Conservation (phyloP, 2,888 invertebrate species). For the Scaptomyza reducta region DNA sequence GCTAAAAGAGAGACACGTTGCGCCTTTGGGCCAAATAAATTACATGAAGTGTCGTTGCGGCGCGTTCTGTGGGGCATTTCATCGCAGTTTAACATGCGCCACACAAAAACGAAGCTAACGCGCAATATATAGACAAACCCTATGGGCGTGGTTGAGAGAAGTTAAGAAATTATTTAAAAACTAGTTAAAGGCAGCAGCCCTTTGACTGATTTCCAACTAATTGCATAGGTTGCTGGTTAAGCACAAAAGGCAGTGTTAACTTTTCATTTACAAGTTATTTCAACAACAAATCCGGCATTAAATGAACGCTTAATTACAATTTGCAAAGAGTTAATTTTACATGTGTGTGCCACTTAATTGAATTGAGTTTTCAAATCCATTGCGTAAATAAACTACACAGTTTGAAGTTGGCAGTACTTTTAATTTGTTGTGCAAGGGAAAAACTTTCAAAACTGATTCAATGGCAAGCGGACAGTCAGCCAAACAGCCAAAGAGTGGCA, state of each 20-base stretch:
- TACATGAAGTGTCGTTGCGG: constrained; percentile 71
- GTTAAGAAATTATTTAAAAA: constrained; percentile 11
- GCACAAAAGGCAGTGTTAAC: constrained; percentile 47
- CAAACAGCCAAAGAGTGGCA: constrained; percentile 20
- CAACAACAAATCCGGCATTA: constrained; percentile 33
- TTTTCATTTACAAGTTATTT: constrained; percentile 57
- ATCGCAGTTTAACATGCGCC: constrained; percentile 70
- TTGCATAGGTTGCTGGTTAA: constrained; percentile 54
- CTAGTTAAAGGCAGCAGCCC: constrained; percentile 1
- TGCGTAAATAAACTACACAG: constrained; percentile 61
- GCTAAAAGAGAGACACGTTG: constrained; percentile 13
- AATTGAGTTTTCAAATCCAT: constrained; percentile 66
- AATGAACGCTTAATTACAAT: constrained; percentile 62
- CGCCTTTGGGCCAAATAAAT: constrained; percentile 78
- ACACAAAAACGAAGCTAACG: constrained; percentile 14
- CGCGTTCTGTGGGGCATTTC: constrained; percentile 75
- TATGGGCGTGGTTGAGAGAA: constrained; percentile 30
- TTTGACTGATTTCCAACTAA: constrained; percentile 44
- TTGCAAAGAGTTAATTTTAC: constrained; percentile 32
- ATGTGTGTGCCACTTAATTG: constrained; percentile 58
- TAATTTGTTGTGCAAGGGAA: constrained; percentile 55
- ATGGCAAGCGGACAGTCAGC: constrained; percentile 25
- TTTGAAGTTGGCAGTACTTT: constrained; percentile 54
- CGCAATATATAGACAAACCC: constrained; percentile 26
- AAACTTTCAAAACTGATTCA: constrained; percentile 70